Conservation (phyloP, 1,140 invertebrate genomes). For the Ptiloglossa arizonensis region DNA sequence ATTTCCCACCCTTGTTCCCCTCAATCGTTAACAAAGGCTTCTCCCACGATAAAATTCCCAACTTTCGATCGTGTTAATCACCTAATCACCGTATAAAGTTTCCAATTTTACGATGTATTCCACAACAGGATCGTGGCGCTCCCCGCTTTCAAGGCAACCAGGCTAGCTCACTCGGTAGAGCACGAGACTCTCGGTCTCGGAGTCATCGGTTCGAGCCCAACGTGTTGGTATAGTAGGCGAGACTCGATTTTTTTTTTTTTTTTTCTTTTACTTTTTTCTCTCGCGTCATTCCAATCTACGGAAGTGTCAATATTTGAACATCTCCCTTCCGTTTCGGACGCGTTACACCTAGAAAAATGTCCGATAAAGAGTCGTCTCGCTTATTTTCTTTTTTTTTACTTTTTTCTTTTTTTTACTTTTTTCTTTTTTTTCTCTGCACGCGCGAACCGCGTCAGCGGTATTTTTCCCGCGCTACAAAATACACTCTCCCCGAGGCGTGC, state of each 20-base stretch:
- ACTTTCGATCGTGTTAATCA: too few species aligned
- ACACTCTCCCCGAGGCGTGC: neutral
- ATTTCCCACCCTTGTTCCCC: too few species aligned
- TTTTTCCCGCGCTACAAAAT: neutral
- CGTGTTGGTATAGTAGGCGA: constrained; percentile 84
- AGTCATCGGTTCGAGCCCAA: constrained; percentile 86
- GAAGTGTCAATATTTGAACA: constrained; percentile 2
- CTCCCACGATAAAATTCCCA: too few species aligned
- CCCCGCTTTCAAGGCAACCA: constrained; percentile 52
- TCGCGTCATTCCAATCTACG: neutral
- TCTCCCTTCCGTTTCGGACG: neutral
- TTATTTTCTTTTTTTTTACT: too few species aligned
- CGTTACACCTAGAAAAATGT: too few species aligned
- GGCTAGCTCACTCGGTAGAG: constrained; percentile 83
- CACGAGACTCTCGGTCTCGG: constrained; percentile 86
- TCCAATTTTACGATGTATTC: too few species aligned
- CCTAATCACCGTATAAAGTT: too few species aligned
- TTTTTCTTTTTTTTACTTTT: too few species aligned
- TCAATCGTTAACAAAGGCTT: too few species aligned
- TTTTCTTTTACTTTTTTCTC: neutral
- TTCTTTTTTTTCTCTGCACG: neutral
- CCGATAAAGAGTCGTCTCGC: too few species aligned
- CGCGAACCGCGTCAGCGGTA: neutral
- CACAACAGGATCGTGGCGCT: too few species aligned
- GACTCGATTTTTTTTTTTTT: neutral